phyloP scores from a whole-genome alignment of 2,888 invertebrate genomes.

The Poecilus cupreus region DNA sequence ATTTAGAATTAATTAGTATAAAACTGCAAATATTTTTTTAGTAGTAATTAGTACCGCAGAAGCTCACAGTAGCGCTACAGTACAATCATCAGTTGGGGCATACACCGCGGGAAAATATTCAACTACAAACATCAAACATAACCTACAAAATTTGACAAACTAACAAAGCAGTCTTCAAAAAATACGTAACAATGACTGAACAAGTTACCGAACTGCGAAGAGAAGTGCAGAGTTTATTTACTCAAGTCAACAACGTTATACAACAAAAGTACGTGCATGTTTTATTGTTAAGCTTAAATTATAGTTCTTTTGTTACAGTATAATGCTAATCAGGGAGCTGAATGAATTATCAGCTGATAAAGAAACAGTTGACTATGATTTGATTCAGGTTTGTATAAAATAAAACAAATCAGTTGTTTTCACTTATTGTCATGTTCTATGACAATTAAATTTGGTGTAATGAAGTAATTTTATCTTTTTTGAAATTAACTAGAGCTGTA shows the following conservation, averaged over 20 bases:
- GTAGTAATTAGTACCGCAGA: no score
- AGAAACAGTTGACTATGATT: neutral
- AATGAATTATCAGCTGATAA: constrained; percentile 1
- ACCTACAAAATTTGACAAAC: neutral
- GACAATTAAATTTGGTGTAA: no score
- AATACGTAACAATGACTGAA: neutral
- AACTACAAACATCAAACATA: constrained; percentile 2
- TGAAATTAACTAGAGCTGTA: no score
- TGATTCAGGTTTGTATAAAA: constrained; percentile 19
- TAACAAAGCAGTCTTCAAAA: neutral
- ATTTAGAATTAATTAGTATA: no score
- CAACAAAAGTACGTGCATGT: constrained; percentile 11
- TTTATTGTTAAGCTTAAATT: constrained; percentile 2
- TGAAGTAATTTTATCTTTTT: no score
- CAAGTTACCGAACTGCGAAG: constrained; percentile 12
- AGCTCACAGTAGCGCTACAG: no score
- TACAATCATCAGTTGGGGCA: no score
- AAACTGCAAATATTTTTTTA: no score
- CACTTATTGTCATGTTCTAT: neutral
- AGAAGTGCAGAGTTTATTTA: constrained; percentile 30
- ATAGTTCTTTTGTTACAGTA: constrained; percentile 33
- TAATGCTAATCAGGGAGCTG: constrained; percentile 22
- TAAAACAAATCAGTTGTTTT: neutral
- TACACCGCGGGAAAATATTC: constrained; percentile 8
- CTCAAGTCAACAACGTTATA: constrained; percentile 19